Percentiles rank a stretch among this genome's conserved stretches.
Conservation (phyloP, 1,140 invertebrate genomes). For the Sipha flava region DNA sequence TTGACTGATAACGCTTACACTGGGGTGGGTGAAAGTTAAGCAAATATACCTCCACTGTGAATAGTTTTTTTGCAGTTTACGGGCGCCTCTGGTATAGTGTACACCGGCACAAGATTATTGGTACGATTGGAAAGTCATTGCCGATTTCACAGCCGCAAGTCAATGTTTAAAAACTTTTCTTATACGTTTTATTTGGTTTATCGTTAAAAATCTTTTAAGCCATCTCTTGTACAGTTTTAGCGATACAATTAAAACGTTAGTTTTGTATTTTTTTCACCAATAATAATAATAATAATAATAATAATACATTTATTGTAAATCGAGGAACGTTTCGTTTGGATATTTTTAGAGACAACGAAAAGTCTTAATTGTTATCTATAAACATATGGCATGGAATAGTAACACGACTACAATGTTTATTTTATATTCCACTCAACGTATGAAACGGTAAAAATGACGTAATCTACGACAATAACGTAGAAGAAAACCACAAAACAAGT, state of each 20-base stretch:
- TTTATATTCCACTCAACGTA: background rate
- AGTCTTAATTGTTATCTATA: too few species aligned
- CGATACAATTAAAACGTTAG: background rate
- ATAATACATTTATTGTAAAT: too few species aligned
- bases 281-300: background rate
- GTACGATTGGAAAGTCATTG: background rate
- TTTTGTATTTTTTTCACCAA: background rate
- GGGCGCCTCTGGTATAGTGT: background rate
- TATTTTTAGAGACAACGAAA: too few species aligned
- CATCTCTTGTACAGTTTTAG: too few species aligned
- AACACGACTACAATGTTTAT: too few species aligned
- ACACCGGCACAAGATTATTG: too few species aligned
- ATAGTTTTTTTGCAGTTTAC: background rate
- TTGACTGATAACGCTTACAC: too few species aligned
- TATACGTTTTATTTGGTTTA: background rate
- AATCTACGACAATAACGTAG: too few species aligned
- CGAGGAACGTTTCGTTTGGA: too few species aligned
- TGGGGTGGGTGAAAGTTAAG: background rate
- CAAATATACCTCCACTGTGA: background rate
- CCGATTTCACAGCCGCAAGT: slow-evolving; percentile 17
- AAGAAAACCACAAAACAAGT: too few species aligned
- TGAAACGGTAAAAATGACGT: too few species aligned
- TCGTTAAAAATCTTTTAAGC: background rate
- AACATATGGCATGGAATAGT: too few species aligned
- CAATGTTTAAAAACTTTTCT: background rate